These are phyloP conservation scores for Epizoanthus illoricatus DNA, from an alignment of 92 coral and sea anemone genomes.

Conservation along the genomic window DNA sequence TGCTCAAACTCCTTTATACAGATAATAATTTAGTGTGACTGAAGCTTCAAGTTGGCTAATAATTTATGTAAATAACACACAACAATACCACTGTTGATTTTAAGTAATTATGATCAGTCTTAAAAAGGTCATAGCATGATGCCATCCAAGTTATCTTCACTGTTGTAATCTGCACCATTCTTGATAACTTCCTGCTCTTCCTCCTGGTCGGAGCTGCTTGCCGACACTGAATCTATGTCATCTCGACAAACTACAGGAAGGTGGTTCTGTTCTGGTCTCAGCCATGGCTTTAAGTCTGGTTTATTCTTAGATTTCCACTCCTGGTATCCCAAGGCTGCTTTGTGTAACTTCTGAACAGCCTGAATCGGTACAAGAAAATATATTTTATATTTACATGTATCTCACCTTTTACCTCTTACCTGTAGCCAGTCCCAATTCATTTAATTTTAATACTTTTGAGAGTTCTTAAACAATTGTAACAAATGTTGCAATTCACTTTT, in stretches of 20 bases:
- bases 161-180: conserved; percentile 67
- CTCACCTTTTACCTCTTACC: too few species aligned
- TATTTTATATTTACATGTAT: neutral
- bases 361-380: conserved; percentile 9
- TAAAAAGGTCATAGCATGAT: conserved; percentile 39
- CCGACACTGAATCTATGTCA: conserved; percentile 65
- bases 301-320: conserved; percentile 82
- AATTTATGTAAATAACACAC: neutral
- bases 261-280: conserved; percentile 88
- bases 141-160: conserved; percentile 81
- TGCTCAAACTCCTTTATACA: too few species aligned
- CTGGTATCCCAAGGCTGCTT: conserved; percentile 78
- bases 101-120: too few species aligned
- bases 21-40: too few species aligned
- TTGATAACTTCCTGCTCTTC: conserved; percentile 63
- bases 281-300: conserved; percentile 92
- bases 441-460: too few species aligned
- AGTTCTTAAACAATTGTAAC: too few species aligned
- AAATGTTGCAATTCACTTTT: too few species aligned
- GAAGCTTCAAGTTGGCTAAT: neutral
- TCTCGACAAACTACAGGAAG: conserved; percentile 70
- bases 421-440: too few species aligned
- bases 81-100: neutral
- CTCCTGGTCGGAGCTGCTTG: conserved; percentile 53
- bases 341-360: conserved; percentile 81